These are phyloP conservation scores for Netelia fuscicornis DNA, from an alignment of 2,888 invertebrate species.

Conservation along the genomic window DNA sequence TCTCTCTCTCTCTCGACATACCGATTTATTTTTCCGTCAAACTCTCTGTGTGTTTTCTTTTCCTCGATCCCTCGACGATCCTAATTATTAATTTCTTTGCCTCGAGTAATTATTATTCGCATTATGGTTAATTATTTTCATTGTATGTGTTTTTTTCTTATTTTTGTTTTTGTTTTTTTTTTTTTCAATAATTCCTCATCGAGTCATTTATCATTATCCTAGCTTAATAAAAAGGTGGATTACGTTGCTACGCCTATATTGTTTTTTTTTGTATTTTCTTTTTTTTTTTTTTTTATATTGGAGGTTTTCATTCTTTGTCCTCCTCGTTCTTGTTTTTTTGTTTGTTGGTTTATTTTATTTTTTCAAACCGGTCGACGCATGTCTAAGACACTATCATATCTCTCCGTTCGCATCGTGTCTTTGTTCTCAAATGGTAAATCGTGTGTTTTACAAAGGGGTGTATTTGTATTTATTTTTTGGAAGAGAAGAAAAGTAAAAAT, in stretches of 20 bases:
- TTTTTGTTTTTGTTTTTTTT: not conserved
- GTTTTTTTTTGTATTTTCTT: conserved; percentile 40
- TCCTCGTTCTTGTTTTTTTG: not conserved
- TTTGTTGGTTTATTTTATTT: conserved; percentile 17
- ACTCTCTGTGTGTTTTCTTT: not conserved
- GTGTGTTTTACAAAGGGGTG: not conserved
- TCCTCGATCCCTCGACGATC: not conserved
- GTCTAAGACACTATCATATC: conserved; percentile 18
- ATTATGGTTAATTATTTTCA: conserved; percentile 38
- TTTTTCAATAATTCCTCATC: conserved; percentile 53
- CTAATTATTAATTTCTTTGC: conserved; percentile 37
- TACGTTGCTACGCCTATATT: conserved; percentile 72
- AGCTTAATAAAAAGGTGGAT: conserved; percentile 79
- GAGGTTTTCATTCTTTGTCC: not conserved
- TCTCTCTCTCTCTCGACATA: too few species aligned
- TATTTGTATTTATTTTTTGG: too few species aligned
- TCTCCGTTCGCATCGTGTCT: not conserved
- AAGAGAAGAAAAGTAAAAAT: not conserved
- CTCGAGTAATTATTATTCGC: conserved; percentile 30
- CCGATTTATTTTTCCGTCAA: not conserved
- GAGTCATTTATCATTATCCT: conserved; percentile 68
- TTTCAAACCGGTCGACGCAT: conserved; percentile 49
- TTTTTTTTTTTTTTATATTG: conserved; percentile 14
- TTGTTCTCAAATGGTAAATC: conserved; percentile 9
- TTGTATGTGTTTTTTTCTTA: conserved; percentile 17